Base-by-base conservation (phyloP, 2,113 vertebrate species). In the Cyrtonyx montezumae region DNA sequence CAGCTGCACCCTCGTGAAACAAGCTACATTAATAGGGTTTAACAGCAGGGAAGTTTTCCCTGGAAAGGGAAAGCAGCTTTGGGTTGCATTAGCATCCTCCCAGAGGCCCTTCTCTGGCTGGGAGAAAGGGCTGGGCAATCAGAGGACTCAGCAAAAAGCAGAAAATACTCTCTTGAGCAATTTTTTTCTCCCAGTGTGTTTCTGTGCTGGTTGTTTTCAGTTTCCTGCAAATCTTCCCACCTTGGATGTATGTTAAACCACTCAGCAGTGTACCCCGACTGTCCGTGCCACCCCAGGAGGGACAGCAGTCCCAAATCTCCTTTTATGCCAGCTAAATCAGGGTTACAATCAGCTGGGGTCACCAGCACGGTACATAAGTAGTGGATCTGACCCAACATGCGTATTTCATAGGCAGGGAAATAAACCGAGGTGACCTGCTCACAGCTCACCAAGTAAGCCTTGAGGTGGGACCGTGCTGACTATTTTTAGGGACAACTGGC, bases 401-500 rank as follows among this genome's bases (percentile, higher is more conserved):
- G 7, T 18, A 21, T 40, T 71, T 75, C 49, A 56, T 16, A 32
- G 46, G 45, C 3, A 9, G 9, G 6, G 15, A 63, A 84, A 74
- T 3, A 48, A 40, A 62, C 18, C 7, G 19, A 20, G 26, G 26
- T 42, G 62, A 43, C 36, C 17, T 2, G 17, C 32, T 12, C 65
- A 45, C 42, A 88, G 15, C 59, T 82, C 45, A 23, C 2, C 56
- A n/a, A 11, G 37, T 5, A 7, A 9, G 9, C 25, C 40, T 58
- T 3, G 22, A 34, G 22, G 32, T 26, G 53, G 22, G 56, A 43
- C 21, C 40, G 56, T 16, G 26, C 26, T 5, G 6, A 40, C 16
- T 0, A 0, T 4, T 58, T 70, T 70, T 15, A 2, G 16, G 46
- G 28, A 4, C 0, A 0, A 11, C 9, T 58, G 20, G 40, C 46